Evolutionary conservation across 2,113 vertebrate species (phyloP).

Genomic region (Candoia aspera): DNA sequence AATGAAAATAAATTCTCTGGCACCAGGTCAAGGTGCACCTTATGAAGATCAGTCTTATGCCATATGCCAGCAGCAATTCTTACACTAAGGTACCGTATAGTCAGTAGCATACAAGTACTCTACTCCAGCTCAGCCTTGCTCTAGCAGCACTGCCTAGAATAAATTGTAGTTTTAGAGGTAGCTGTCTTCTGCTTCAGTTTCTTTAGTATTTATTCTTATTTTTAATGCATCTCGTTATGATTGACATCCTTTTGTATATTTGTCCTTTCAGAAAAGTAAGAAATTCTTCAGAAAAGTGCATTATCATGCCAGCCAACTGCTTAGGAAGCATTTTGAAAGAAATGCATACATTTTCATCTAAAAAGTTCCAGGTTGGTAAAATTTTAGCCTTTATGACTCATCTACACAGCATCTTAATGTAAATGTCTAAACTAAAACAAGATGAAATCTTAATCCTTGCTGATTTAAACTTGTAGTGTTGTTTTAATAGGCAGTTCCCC

Average conservation of each 20-base stretch:
- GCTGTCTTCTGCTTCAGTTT: conserved; percentile 32
- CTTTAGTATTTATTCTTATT: not conserved
- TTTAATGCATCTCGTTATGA: not conserved
- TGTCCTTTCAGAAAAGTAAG: conserved; percentile 47
- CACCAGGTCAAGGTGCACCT: not conserved
- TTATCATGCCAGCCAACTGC: conserved; percentile 39
- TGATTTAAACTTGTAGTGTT: not conserved
- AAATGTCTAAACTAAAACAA: not conserved
- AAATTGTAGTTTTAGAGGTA: conserved; percentile 38
- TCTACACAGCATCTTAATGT: not conserved
- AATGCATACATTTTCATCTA: conserved; percentile 9
- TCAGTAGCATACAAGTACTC: not conserved
- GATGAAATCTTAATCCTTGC: too few species aligned
- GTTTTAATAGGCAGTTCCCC: not conserved
- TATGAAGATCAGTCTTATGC: not conserved
- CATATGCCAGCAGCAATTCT: conserved; percentile 9
- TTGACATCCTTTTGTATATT: conserved; percentile 19
- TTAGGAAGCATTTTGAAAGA: conserved; percentile 57
- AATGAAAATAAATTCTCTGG: not conserved
- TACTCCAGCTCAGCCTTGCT: not conserved
- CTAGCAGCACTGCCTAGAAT: not conserved
- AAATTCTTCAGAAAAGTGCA: conserved; percentile 25
- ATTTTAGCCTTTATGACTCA: not conserved
- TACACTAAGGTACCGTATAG: conserved; percentile 47
- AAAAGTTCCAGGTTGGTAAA: conserved; percentile 17